A percentile compares a stretch with the other conserved stretches of the same genome.
phyloP scores from a whole-genome alignment of 2,113 vertebrate species.

The Agelaius tricolor region DNA sequence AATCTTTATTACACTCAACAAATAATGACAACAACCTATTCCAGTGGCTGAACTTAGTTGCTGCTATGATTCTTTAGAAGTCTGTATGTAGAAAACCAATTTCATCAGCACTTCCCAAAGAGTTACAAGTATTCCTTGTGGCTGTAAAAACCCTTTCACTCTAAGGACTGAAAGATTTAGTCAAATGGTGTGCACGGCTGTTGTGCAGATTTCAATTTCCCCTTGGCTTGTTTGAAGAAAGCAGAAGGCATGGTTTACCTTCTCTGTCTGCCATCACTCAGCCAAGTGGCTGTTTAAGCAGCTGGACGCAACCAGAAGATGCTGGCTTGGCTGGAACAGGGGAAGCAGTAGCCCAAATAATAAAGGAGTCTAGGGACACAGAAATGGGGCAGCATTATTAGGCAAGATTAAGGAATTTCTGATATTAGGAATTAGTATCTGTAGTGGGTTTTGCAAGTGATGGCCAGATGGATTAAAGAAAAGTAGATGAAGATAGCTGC shows the following conservation, averaged over 20 bases:
- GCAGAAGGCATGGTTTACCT: neutral
- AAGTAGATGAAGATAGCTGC: neutral
- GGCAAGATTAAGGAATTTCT: neutral
- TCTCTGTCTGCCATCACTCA: neutral
- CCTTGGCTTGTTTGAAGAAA: neutral
- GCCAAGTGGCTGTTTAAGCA: neutral
- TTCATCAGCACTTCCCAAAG: neutral
- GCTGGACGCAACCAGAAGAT: neutral
- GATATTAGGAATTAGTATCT: neutral
- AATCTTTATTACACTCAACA: neutral
- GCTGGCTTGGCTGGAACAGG: neutral
- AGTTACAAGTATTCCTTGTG: neutral
- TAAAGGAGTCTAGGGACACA: neutral
- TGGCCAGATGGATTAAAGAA: neutral
- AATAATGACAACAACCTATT: neutral
- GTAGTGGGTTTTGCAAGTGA: neutral
- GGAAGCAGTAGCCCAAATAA: neutral
- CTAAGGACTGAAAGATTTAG: neutral
- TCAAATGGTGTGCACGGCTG: neutral
- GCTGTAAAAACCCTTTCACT: neutral
- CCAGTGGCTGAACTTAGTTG: neutral
- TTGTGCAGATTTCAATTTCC: neutral
- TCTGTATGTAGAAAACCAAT: neutral
- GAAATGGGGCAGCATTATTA: neutral
- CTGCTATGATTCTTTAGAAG: neutral